A percentile compares a stretch with the other conserved stretches of the same genome.
Evolutionary conservation across 2,888 invertebrate genomes (phyloP).

Genomic region (Andrena flavipes): DNA sequence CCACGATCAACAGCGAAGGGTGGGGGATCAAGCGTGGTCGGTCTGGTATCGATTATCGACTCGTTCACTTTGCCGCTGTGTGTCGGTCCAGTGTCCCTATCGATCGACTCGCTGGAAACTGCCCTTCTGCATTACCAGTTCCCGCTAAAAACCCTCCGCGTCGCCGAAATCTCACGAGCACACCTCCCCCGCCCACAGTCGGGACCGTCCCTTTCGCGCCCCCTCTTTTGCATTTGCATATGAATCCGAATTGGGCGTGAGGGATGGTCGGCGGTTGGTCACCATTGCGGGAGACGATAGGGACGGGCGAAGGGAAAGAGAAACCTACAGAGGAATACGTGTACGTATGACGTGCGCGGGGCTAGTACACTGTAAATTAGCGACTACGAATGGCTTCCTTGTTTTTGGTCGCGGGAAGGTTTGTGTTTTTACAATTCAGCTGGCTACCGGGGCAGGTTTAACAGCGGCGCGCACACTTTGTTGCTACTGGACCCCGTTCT

Average conservation of each 20-base stretch:
- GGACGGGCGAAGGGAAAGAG: constrained; percentile 43
- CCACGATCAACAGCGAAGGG: constrained; percentile 20
- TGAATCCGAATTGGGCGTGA: constrained; percentile 77
- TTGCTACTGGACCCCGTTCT: no score
- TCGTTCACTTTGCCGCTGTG: constrained; percentile 40
- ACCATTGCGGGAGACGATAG: constrained; percentile 56
- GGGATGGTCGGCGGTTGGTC: constrained; percentile 61
- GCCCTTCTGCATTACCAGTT: constrained; percentile 75
- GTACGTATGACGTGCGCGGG: constrained; percentile 18
- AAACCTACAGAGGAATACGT: constrained; percentile 20
- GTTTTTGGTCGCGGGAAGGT: constrained; percentile 1
- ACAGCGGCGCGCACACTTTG: no score
- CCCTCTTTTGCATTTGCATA: constrained; percentile 75
- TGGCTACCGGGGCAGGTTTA: no score
- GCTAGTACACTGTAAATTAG: constrained; percentile 34
- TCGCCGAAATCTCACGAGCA: constrained; percentile 59
- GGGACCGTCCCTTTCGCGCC: constrained; percentile 6
- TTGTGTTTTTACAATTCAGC: not conserved
- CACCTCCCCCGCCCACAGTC: constrained; percentile 8
- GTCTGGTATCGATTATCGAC: constrained; percentile 55
- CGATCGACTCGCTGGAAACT: constrained; percentile 69
- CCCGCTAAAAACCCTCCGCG: constrained; percentile 69
- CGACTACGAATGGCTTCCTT: constrained; percentile 10
- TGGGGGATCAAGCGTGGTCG: constrained; percentile 17
- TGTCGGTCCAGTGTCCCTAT: constrained; percentile 27